Evolutionary conservation across 2,797 vertebrate genomes (phyloP).

Genomic region (Oryzias sinensis): DNA sequence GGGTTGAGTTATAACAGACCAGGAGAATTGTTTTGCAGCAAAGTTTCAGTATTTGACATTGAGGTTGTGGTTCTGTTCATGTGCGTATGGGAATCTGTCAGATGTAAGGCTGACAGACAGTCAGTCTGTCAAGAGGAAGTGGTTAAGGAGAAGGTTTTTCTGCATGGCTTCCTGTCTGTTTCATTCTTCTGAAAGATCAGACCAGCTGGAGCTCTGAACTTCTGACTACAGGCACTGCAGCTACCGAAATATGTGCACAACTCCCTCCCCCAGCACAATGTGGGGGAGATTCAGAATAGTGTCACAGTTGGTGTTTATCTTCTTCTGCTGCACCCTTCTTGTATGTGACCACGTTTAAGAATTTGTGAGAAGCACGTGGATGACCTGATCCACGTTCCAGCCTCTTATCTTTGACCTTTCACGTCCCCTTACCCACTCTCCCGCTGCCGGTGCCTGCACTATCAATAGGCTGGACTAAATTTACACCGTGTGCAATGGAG

Average conservation of each 20-base stretch:
- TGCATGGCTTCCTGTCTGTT: background rate
- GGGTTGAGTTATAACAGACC: background rate
- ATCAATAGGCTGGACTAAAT: conserved; percentile 68
- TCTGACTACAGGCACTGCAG: background rate
- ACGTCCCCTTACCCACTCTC: conserved; percentile 25
- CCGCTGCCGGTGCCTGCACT: conserved; percentile 23
- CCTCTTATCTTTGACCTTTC: conserved; percentile 72
- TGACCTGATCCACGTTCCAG: conserved; percentile 58
- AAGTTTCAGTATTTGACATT: background rate
- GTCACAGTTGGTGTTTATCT: conserved; percentile 12
- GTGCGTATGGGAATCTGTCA: conserved; percentile 4
- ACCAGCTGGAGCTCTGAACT: fast-evolving
- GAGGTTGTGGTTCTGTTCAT: conserved; percentile 1
- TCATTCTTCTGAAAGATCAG: background rate
- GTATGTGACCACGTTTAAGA: conserved; percentile 25
- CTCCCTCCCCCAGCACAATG: conserved; percentile 25
- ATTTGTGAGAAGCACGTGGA: conserved; percentile 37
- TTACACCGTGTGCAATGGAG: conserved; percentile 40
- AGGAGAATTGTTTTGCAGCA: too few relatives aligned
- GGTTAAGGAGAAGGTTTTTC: background rate
- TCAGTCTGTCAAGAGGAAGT: conserved; percentile 21
- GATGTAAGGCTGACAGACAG: background rate
- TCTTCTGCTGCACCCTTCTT: conserved; percentile 3
- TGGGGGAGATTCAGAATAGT: conserved; percentile 9
- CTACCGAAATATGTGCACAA: background rate